These are phyloP conservation scores for Lymantria monacha DNA, from an alignment of 2,888 invertebrate genomes.

Conservation along the genomic window DNA sequence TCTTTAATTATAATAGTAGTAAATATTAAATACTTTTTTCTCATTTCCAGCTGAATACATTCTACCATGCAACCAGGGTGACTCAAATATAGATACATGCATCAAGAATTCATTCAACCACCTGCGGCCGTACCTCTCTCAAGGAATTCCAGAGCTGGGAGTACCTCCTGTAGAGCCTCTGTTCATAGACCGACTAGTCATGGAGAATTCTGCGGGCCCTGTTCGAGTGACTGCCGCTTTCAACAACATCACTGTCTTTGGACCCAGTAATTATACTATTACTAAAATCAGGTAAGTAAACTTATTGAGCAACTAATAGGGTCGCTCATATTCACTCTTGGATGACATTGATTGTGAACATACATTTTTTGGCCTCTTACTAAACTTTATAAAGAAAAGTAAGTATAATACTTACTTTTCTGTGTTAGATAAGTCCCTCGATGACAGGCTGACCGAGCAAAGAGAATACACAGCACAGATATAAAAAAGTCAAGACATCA, in stretches of 20 bases:
- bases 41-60: constrained; percentile 86
- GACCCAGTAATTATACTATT: constrained; percentile 88
- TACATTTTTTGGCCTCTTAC: no score
- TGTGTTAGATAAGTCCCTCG: no score
- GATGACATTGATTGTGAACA: no score
- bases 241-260: constrained; percentile 88
- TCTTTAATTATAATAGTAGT: no score
- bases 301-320: background rate
- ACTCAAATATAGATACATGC: constrained; percentile 85
- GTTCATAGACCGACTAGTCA: constrained; percentile 85
- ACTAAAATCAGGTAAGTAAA: constrained; percentile 83
- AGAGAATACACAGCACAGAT: no score
- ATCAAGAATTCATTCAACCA: constrained; percentile 88
- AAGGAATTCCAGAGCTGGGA: constrained; percentile 86
- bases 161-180: constrained; percentile 90
- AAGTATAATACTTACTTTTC: no score
- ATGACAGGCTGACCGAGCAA: no score
- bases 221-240: constrained; percentile 88
- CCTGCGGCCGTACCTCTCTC: constrained; percentile 85
- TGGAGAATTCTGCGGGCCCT: constrained; percentile 90
- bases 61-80: constrained; percentile 85
- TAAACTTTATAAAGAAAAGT: no score
- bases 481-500: no score
- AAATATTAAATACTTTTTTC: background rate
- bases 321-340: no score